These are phyloP conservation scores for Scomber colias DNA, from an alignment of 2,113 vertebrate genomes.

Conservation along the genomic window DNA sequence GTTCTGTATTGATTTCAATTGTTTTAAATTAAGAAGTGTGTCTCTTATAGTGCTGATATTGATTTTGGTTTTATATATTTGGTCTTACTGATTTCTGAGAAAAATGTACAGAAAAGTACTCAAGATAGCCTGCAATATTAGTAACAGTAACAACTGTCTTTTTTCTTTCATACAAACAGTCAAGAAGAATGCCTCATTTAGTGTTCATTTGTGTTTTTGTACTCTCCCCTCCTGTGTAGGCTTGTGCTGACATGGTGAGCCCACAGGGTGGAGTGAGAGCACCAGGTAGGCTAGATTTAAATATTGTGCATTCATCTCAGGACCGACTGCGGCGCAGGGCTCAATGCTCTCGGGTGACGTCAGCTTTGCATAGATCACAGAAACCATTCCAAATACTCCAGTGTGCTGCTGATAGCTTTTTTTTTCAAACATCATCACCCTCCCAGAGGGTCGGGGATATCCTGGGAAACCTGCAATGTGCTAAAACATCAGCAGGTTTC, in stretches of 20 bases:
- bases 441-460: slow-evolving; percentile 49
- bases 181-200: not conserved
- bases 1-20: too few species aligned
- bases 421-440: slow-evolving; percentile 11
- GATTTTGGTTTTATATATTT: not conserved
- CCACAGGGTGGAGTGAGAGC: slow-evolving; percentile 83
- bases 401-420: slow-evolving; percentile 37
- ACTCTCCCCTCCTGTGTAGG: slow-evolving; percentile 24
- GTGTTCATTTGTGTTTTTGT: not conserved
- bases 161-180: not conserved
- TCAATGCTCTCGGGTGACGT: slow-evolving; percentile 81
- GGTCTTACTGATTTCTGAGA: not conserved
- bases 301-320: slow-evolving; percentile 90
- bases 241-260: slow-evolving; percentile 70
- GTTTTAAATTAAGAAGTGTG: too few species aligned
- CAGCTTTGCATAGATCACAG: slow-evolving; percentile 72
- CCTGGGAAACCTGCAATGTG: slow-evolving; percentile 61
- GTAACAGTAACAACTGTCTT: not conserved
- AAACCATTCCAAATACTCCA: slow-evolving; percentile 50
- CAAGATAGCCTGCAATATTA: not conserved
- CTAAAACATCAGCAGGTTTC: slow-evolving; percentile 43
- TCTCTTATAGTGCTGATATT: not conserved
- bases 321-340: slow-evolving; percentile 84
- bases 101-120: not conserved
- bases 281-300: slow-evolving; percentile 80